These are phyloP conservation scores for Leptobrachium leishanense DNA, from an alignment of 2,113 vertebrate species.

Conservation along the genomic window DNA sequence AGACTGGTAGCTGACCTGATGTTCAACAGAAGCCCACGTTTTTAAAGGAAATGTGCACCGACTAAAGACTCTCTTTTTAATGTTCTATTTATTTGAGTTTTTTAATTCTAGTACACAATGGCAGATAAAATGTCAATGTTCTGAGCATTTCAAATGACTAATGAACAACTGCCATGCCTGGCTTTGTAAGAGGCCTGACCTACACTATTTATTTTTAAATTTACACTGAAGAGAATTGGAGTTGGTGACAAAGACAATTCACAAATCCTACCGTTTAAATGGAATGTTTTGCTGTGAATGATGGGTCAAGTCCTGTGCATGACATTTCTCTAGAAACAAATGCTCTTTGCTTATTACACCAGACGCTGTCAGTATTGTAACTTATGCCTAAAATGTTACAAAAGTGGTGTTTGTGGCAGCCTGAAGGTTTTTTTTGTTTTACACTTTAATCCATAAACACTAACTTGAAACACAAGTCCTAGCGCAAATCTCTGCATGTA, in stretches of 20 bases:
- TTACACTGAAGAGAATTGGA: too few relatives aligned
- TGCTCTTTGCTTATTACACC: constrained; percentile 20
- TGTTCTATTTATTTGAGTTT: too few relatives aligned
- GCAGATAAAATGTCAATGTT: too few relatives aligned
- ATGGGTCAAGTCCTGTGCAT: constrained; percentile 2
- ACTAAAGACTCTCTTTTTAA: too few relatives aligned
- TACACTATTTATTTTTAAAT: not conserved
- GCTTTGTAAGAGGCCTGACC: constrained; percentile 26
- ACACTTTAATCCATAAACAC: not conserved
- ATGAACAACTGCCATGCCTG: not conserved
- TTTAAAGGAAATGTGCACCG: too few relatives aligned
- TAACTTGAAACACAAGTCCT: not conserved
- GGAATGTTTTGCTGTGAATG: not conserved
- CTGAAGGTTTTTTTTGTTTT: not conserved
- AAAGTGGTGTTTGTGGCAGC: not conserved
- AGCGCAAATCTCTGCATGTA: too few relatives aligned
- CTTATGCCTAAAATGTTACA: too few relatives aligned
- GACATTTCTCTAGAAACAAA: constrained; percentile 6
- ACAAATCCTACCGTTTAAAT: not conserved
- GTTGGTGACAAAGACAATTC: too few relatives aligned
- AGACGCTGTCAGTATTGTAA: too few relatives aligned
- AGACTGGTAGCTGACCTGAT: too few relatives aligned
- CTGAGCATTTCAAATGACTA: constrained; percentile 8
- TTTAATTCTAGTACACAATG: too few relatives aligned
- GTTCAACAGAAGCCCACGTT: too few relatives aligned